Evolutionary conservation across 1,140 invertebrate species (phyloP).

Genomic region (Scaptodrosophila lebanonensis): DNA sequence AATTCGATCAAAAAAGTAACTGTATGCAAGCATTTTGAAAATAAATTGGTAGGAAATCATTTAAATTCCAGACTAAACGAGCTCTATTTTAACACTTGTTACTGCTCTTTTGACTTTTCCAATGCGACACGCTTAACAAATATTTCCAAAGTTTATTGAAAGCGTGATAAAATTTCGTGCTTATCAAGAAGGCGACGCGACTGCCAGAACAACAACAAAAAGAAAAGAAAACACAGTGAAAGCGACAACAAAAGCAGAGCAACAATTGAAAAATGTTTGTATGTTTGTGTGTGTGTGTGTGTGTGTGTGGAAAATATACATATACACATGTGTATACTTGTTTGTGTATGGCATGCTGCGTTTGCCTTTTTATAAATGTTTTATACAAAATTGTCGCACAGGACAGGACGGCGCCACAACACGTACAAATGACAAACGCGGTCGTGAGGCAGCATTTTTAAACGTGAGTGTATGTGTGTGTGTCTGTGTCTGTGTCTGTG

Average conservation of each 20-base stretch:
- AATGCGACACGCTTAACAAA: slow-evolving; percentile 29
- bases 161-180: slow-evolving; percentile 57
- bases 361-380: background rate
- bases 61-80: no score
- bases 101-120: background rate
- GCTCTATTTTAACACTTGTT: no score
- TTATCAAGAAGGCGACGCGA: slow-evolving; percentile 38
- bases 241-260: slow-evolving; percentile 16
- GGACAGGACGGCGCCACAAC: background rate
- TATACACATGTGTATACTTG: no score
- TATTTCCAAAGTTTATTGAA: slow-evolving; percentile 60
- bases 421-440: no score
- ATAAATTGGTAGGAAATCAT: no score
- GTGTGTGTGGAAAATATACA: no score
- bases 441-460: no score
- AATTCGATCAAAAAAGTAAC: no score
- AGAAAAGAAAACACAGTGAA: slow-evolving; percentile 3
- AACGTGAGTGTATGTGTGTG: no score
- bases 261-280: slow-evolving; percentile 35
- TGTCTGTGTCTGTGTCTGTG: no score
- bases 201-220: slow-evolving; percentile 26
- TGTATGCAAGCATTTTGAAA: no score
- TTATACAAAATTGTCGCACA: background rate
- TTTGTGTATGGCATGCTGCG: no score
- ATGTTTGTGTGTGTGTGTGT: slow-evolving; percentile 2